Evolutionary conservation across 2,113 vertebrate genomes (phyloP).

Genomic region (Urocitellus parryii): DNA sequence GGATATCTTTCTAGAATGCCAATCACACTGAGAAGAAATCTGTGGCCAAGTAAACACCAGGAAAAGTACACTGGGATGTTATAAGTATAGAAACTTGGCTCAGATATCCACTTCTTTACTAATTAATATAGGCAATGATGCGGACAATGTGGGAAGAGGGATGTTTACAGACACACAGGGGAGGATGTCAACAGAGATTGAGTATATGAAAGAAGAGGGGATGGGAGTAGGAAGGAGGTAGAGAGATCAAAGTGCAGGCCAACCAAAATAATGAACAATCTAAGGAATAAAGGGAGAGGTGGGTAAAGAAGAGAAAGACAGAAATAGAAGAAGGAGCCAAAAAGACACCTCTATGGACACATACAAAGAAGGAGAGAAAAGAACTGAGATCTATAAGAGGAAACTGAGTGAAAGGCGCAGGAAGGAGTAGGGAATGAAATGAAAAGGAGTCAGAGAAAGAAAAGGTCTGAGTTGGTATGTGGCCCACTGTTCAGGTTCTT

Average conservation of each 20-base stretch:
- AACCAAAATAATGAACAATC: not conserved
- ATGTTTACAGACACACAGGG: not conserved
- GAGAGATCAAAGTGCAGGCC: not conserved
- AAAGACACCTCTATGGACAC: fast-evolving
- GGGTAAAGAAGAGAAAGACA: not conserved
- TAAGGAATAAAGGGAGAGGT: not conserved
- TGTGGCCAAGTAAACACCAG: not conserved
- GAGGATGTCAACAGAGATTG: not conserved
- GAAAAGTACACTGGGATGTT: not conserved
- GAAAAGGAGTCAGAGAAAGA: not conserved
- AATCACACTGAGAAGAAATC: not conserved
- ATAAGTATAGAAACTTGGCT: not conserved
- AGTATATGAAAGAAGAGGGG: not conserved
- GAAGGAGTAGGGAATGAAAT: not conserved
- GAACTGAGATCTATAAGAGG: not conserved
- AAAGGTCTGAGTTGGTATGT: not conserved
- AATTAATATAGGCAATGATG: not conserved
- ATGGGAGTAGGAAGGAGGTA: not conserved
- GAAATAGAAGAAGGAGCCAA: not conserved
- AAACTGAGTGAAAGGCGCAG: not conserved
- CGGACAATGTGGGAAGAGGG: not conserved
- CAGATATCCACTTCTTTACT: not conserved
- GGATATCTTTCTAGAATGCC: not conserved
- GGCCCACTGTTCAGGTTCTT: not conserved
- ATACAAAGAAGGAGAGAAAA: not conserved